Evolutionary conservation across 2,888 invertebrate genomes (phyloP).

Genomic region (Apamea sordens): DNA sequence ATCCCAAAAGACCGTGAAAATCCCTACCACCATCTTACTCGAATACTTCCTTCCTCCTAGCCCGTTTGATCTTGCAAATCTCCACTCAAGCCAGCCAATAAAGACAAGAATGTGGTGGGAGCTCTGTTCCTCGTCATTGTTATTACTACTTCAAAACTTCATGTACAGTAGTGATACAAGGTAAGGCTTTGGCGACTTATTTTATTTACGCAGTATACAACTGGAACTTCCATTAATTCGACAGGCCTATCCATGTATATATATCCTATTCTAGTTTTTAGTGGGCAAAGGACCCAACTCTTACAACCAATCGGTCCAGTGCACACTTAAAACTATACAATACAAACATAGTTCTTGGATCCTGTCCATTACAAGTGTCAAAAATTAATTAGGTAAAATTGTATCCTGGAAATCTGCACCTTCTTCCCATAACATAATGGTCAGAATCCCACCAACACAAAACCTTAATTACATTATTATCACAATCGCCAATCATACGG

Average conservation of each 20-base stretch:
- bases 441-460: constrained; percentile 18
- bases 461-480: constrained; percentile 22
- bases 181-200: neutral
- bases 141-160: neutral
- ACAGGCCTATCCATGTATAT: neutral
- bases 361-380: neutral
- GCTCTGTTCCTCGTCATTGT: neutral
- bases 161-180: no score
- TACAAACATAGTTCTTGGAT: neutral
- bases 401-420: neutral
- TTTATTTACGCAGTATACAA: neutral
- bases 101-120: no score
- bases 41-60: no score
- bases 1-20: no score
- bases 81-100: no score
- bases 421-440: neutral
- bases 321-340: neutral
- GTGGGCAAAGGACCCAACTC: neutral
- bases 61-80: no score
- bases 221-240: neutral
- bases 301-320: neutral
- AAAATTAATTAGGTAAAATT: neutral
- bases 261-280: neutral
- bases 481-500: constrained; percentile 44
- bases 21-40: no score